Conservation (phyloP, 2,888 invertebrate species). For the Dynastes grantii region DNA sequence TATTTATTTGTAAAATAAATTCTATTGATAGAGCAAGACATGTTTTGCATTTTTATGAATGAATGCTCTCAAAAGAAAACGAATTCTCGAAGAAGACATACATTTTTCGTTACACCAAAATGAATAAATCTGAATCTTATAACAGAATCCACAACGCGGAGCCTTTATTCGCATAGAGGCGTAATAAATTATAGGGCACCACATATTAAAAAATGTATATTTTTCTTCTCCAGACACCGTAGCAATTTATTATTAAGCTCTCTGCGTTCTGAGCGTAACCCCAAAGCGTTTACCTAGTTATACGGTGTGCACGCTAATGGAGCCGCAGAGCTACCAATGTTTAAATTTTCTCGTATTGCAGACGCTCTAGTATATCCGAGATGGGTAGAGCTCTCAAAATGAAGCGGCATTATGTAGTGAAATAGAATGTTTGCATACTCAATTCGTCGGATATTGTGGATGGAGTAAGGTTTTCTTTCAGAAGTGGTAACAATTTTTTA, state of each 20-base stretch:
- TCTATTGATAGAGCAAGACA: too few species aligned
- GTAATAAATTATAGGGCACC: background rate
- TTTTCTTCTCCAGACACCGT: background rate
- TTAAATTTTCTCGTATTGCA: background rate
- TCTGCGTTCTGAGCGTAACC: background rate
- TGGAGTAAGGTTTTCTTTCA: constrained; percentile 6
- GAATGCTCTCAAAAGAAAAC: too few species aligned
- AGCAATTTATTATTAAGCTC: background rate
- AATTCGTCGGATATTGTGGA: constrained; percentile 25
- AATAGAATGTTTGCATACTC: constrained; percentile 36
- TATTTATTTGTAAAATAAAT: too few species aligned
- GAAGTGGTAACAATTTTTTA: constrained; percentile 6
- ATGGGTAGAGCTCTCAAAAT: background rate
- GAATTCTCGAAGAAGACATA: too few species aligned
- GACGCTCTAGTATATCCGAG: constrained; percentile 5
- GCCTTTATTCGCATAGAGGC: too few species aligned
- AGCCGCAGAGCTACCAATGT: constrained; percentile 12
- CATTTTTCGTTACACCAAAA: too few species aligned
- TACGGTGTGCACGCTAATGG: constrained; percentile 21
- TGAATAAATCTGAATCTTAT: too few species aligned
- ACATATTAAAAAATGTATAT: constrained; percentile 5
- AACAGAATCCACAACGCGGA: too few species aligned
- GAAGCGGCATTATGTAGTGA: constrained; percentile 8
- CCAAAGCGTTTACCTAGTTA: constrained; percentile 10
- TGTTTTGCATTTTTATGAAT: too few species aligned